A percentile compares a stretch with the other conserved stretches of the same genome.
Evolutionary conservation across 1,140 invertebrate genomes (phyloP).

Genomic region (Augochlora pura): DNA sequence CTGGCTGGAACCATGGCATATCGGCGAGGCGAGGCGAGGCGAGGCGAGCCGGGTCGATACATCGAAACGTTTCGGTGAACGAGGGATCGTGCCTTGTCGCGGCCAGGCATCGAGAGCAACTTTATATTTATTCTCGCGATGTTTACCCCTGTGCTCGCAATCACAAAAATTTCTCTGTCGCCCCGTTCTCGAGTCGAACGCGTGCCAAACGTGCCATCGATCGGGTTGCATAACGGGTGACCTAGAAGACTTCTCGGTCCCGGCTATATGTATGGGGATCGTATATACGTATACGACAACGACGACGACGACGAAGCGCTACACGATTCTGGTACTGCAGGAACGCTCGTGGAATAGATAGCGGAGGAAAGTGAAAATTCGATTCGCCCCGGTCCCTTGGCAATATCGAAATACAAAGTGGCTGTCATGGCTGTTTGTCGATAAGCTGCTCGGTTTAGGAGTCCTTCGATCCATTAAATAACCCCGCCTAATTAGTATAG

Average conservation of each 20-base stretch:
- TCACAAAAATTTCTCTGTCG: conserved; percentile 33
- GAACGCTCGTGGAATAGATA: conserved; percentile 7
- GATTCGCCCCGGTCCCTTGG: background rate
- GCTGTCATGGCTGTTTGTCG: too few relatives aligned
- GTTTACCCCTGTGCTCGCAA: conserved; percentile 34
- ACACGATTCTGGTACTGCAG: conserved; percentile 27
- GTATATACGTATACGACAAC: too few relatives aligned
- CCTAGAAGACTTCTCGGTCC: conserved; percentile 26
- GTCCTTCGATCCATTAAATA: background rate
- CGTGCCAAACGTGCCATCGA: conserved; percentile 56
- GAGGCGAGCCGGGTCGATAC: background rate
- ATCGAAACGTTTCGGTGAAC: conserved; percentile 1
- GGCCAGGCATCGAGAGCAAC: conserved; percentile 24
- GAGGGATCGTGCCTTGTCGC: conserved; percentile 21
- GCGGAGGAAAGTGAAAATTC: conserved; percentile 1
- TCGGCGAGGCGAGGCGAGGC: too few relatives aligned
- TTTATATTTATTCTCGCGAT: conserved; percentile 39
- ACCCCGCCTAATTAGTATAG: too few relatives aligned
- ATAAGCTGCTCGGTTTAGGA: background rate
- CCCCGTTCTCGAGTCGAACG: conserved; percentile 21
- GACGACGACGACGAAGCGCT: background rate
- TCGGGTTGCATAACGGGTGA: conserved; percentile 53
- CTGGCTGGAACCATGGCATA: too few relatives aligned
- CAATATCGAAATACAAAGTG: background rate
- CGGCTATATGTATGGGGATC: background rate